phyloP scores from a whole-genome alignment of 2,113 vertebrate genomes.

The Saccopteryx bilineata region DNA sequence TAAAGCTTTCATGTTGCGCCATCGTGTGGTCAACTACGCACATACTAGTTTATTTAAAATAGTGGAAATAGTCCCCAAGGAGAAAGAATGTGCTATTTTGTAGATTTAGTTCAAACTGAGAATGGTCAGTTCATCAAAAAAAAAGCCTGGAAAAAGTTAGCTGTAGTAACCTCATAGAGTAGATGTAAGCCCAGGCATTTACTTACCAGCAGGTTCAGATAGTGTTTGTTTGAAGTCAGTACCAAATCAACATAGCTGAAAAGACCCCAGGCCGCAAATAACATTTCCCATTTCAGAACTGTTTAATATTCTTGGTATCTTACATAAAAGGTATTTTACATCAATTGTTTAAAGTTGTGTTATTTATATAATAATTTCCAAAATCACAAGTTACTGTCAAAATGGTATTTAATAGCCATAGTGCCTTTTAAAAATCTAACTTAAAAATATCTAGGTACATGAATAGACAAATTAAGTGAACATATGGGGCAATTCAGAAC shows the following conservation, averaged over 20 bases:
- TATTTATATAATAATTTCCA: constrained; percentile 26
- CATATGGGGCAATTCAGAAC: background rate
- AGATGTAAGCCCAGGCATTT: background rate
- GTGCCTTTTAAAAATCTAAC: background rate
- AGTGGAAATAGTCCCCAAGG: background rate
- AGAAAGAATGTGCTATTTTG: background rate
- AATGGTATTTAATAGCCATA: background rate
- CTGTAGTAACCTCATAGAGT: background rate
- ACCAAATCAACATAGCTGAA: background rate
- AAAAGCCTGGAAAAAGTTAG: background rate
- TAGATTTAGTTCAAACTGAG: background rate
- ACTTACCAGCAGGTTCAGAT: background rate
- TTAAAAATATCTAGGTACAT: background rate
- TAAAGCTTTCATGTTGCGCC: constrained; percentile 80
- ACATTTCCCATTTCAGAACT: background rate
- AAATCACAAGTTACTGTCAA: constrained; percentile 21
- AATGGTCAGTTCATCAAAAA: constrained; percentile 8
- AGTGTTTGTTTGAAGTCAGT: background rate
- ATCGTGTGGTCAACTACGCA: constrained; percentile 70
- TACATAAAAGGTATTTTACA: background rate
- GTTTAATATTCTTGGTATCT: background rate
- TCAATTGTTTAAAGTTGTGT: background rate
- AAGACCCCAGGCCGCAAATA: background rate
- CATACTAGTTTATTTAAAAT: background rate
- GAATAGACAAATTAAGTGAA: background rate